Percentiles rank a stretch among this genome's conserved stretches.
These are phyloP conservation scores for Drosophila watanabei DNA, from an alignment of 1,140 invertebrate species.

Conservation along the genomic window DNA sequence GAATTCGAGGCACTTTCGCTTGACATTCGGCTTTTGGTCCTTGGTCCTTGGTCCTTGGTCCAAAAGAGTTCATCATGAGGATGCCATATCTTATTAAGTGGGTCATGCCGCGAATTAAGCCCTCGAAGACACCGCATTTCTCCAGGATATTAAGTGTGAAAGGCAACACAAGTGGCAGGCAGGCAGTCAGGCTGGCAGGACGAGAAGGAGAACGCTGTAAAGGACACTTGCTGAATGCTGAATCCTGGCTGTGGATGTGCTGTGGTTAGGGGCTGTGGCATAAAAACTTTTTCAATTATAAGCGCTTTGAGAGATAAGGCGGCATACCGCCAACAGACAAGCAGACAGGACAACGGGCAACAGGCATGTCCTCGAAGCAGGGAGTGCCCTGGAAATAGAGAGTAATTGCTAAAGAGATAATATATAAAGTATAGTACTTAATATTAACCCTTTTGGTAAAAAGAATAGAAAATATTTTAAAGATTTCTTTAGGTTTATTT, in stretches of 20 bases:
- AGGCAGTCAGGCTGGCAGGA: constrained; percentile 1
- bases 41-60: neutral
- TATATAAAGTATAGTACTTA: neutral
- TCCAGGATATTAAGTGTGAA: constrained; percentile 68
- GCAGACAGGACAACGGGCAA: constrained; percentile 5
- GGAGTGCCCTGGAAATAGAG: neutral
- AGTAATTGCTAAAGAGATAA: neutral
- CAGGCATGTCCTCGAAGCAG: neutral
- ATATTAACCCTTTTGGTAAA: neutral
- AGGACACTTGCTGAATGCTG: neutral
- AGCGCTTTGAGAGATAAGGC: constrained; percentile 52
- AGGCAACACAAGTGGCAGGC: constrained; percentile 57
- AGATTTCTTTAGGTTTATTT: neutral
- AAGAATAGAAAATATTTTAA: no score
- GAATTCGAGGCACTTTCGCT: constrained; percentile 18
- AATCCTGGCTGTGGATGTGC: constrained; percentile 7
- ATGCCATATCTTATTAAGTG: constrained; percentile 34
- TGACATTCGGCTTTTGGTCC: constrained; percentile 5
- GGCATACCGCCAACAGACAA: constrained; percentile 24
- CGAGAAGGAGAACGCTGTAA: neutral
- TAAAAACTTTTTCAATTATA: constrained; percentile 79
- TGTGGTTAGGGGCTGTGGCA: constrained; percentile 35
- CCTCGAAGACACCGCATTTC: constrained; percentile 21
- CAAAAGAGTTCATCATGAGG: constrained; percentile 30
- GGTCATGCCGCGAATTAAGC: constrained; percentile 29